These are phyloP conservation scores for Sanderia malayensis DNA, from an alignment of 30 jellyfish, hydroid and myxozoan species.

Conservation along the genomic window DNA sequence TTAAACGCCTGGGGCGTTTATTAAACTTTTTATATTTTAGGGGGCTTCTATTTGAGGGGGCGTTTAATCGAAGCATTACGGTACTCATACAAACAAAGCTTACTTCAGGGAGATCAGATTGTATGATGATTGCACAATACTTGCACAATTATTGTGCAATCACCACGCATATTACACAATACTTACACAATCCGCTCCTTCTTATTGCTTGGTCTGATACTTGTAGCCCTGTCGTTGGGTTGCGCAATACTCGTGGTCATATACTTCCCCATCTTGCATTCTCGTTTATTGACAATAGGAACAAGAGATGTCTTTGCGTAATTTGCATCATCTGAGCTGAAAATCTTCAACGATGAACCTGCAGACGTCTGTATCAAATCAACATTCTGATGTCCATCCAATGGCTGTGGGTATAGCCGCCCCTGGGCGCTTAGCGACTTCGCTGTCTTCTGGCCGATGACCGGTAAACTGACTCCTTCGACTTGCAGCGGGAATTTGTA, in stretches of 20 bases:
- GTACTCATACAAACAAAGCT: too few species aligned
- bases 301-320: constrained; percentile 15
- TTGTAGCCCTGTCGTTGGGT: constrained; percentile 84
- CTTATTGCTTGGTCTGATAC: constrained; percentile 83
- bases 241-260: constrained; percentile 46
- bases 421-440: constrained; percentile 67
- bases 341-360: constrained; percentile 56
- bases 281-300: constrained; percentile 16
- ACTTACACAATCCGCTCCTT: constrained; percentile 65
- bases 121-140: too few species aligned
- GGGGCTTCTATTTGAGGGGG: too few species aligned
- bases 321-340: constrained; percentile 48
- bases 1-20: too few species aligned
- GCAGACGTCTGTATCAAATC: constrained; percentile 11
- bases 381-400: constrained; percentile 4
- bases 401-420: constrained; percentile 32
- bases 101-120: too few species aligned
- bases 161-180: too few species aligned
- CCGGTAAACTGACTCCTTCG: constrained; percentile 64
- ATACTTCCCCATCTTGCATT: constrained; percentile 23
- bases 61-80: too few species aligned
- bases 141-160: too few species aligned
- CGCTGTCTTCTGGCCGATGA: constrained; percentile 37
- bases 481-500: constrained; percentile 46
- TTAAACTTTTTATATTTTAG: too few species aligned